These are phyloP conservation scores for Mechanitis messenoides DNA, from an alignment of 2,888 invertebrate species.

Conservation along the genomic window DNA sequence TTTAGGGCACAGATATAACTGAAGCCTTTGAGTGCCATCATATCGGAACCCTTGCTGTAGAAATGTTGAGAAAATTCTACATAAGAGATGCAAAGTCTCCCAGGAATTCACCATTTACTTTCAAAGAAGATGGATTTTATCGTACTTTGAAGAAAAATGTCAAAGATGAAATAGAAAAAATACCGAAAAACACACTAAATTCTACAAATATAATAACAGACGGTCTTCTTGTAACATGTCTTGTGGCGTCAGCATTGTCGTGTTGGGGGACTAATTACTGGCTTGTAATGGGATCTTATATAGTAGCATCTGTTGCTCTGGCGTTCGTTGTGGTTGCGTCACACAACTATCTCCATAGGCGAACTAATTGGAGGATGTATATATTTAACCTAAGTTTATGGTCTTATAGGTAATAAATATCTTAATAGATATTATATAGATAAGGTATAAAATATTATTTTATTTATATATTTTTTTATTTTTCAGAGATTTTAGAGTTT, in stretches of 20 bases:
- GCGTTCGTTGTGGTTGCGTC: slow-evolving; percentile 78
- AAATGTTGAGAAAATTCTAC: slow-evolving; percentile 79
- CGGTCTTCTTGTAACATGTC: slow-evolving; percentile 50
- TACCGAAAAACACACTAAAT: slow-evolving; percentile 48
- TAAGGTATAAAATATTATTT: slow-evolving; percentile 7
- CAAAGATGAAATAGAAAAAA: slow-evolving; percentile 71
- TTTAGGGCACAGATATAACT: slow-evolving; percentile 79
- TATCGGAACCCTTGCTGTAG: slow-evolving; percentile 69
- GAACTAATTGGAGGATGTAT: slow-evolving; percentile 87
- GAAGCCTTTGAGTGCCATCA: slow-evolving; percentile 79
- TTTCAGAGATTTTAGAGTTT: slow-evolving; percentile 83
- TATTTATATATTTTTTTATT: slow-evolving; percentile 1
- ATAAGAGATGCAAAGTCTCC: slow-evolving; percentile 78
- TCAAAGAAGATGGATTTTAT: slow-evolving; percentile 85
- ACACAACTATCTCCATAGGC: slow-evolving; percentile 88
- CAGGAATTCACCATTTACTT: slow-evolving; percentile 84
- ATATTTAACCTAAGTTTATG: slow-evolving; percentile 83
- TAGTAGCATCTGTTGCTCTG: slow-evolving; percentile 67
- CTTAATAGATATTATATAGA: neutral
- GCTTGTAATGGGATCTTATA: slow-evolving; percentile 41
- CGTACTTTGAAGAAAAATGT: slow-evolving; percentile 79
- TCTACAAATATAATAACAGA: slow-evolving; percentile 53
- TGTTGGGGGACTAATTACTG: slow-evolving; percentile 48
- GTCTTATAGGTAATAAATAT: slow-evolving; percentile 74
- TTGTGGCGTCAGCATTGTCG: slow-evolving; percentile 48